These are phyloP conservation scores for Iselma pallidipennis DNA, from an alignment of 2,888 invertebrate genomes.

Conservation along the genomic window DNA sequence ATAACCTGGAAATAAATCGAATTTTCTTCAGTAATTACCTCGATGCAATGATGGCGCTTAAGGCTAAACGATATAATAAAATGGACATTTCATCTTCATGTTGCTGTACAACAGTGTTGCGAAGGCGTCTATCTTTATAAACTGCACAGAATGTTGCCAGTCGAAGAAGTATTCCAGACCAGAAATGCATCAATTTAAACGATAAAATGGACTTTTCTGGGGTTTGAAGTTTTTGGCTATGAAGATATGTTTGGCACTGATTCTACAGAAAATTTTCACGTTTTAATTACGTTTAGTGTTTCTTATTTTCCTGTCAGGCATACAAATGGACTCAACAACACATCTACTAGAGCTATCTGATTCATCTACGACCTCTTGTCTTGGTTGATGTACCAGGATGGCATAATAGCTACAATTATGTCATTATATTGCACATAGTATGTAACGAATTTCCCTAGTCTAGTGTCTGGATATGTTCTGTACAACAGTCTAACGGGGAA, in stretches of 20 bases:
- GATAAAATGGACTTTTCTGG: too few relatives aligned
- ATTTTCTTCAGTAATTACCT: constrained; percentile 35
- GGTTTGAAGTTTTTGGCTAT: too few relatives aligned
- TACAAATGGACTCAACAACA: not conserved
- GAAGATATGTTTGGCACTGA: too few relatives aligned
- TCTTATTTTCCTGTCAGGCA: not conserved
- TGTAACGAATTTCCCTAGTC: not conserved
- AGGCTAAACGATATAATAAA: constrained; percentile 15
- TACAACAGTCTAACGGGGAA: not conserved
- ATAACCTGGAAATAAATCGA: constrained; percentile 38
- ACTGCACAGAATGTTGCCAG: not conserved
- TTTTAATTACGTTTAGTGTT: not conserved
- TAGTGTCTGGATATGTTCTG: too few relatives aligned
- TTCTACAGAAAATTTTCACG: not conserved
- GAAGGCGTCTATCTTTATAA: constrained; percentile 1
- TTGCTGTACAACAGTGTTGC: not conserved
- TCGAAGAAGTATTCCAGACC: not conserved
- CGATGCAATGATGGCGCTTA: constrained; percentile 25
- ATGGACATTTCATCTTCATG: not conserved
- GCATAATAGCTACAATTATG: constrained; percentile 1
- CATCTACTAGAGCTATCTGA: not conserved
- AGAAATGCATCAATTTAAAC: not conserved
- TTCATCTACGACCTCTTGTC: not conserved
- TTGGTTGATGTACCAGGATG: not conserved
- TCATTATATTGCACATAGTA: not conserved